Conservation (phyloP, 2,113 vertebrate species). For the Ammodytes marinus region DNA sequence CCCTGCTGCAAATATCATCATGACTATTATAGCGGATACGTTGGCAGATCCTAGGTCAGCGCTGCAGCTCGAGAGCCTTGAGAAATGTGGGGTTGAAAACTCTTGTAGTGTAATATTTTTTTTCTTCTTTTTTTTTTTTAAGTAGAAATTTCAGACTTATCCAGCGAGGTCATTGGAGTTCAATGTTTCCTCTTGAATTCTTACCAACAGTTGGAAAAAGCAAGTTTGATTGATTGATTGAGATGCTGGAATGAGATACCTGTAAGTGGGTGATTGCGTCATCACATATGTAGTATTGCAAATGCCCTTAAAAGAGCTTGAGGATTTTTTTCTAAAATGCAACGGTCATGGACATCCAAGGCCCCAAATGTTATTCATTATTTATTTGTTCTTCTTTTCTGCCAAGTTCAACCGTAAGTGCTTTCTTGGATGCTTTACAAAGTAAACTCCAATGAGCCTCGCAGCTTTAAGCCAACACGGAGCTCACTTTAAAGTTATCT, state of each 20-base stretch:
- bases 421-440: conserved; percentile 48
- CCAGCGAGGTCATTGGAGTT: conserved; percentile 58
- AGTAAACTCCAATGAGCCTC: conserved; percentile 53
- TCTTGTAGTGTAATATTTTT: conserved; percentile 61
- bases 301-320: conserved; percentile 51
- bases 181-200: conserved; percentile 74
- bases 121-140: background rate
- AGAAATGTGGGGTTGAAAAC: conserved; percentile 70
- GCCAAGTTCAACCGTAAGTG: conserved; percentile 54
- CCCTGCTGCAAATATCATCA: conserved; percentile 18
- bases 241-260: conserved; percentile 68
- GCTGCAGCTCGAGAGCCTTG: conserved; percentile 58
- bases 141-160: conserved; percentile 59
- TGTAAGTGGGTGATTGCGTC: conserved; percentile 53
- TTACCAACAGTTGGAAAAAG: conserved; percentile 44
- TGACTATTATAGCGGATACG: background rate
- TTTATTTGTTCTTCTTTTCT: background rate
- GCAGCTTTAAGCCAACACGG: conserved; percentile 56
- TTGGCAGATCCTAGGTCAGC: conserved; percentile 63
- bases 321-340: conserved; percentile 36
- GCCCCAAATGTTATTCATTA: background rate
- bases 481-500: conserved; percentile 25
- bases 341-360: conserved; percentile 34
- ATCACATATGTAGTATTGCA: conserved; percentile 62
- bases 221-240: conserved; percentile 14